Conservation (phyloP, 2,888 invertebrate species). For the Sceliomorpha sp. region DNA sequence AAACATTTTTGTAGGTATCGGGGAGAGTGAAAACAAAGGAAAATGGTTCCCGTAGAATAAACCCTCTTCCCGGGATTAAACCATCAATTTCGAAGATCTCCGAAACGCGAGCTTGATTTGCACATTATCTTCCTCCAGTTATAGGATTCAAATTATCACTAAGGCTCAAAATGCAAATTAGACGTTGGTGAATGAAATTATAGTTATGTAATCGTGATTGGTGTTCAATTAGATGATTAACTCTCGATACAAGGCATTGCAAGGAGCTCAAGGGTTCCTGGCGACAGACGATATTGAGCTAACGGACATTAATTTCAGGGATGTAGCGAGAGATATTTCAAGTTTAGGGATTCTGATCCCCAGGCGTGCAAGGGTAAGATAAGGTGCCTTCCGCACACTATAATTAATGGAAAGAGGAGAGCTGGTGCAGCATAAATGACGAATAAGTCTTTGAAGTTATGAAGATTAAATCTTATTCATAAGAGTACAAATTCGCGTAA, state of each 20-base stretch:
- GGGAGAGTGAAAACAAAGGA: too few relatives aligned
- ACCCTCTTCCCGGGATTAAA: too few relatives aligned
- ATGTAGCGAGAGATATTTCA: conserved; percentile 74
- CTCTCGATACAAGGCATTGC: conserved; percentile 52
- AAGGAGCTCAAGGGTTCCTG: conserved; percentile 43
- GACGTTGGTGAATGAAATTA: conserved; percentile 47
- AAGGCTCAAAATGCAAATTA: conserved; percentile 48
- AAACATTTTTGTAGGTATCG: too few relatives aligned
- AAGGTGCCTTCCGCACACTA: conserved; percentile 72
- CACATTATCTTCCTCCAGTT: conserved; percentile 16
- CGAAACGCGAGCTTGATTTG: too few relatives aligned
- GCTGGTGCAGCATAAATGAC: conserved; percentile 47
- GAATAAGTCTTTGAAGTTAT: conserved; percentile 33
- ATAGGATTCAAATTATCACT: conserved; percentile 55
- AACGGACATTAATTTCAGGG: conserved; percentile 78
- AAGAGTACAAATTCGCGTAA: conserved; percentile 31
- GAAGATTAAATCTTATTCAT: conserved; percentile 31
- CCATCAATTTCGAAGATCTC: too few relatives aligned
- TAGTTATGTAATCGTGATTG: conserved; percentile 57
- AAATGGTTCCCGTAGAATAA: too few relatives aligned
- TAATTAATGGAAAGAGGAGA: conserved; percentile 71
- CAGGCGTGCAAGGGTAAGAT: conserved; percentile 76
- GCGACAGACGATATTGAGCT: conserved; percentile 74
- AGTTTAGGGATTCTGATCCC: conserved; percentile 71
- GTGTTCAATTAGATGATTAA: conserved; percentile 59